These are phyloP conservation scores for Pseudobourletiella spinata DNA, from an alignment of 1,140 invertebrate species.

Conservation along the genomic window DNA sequence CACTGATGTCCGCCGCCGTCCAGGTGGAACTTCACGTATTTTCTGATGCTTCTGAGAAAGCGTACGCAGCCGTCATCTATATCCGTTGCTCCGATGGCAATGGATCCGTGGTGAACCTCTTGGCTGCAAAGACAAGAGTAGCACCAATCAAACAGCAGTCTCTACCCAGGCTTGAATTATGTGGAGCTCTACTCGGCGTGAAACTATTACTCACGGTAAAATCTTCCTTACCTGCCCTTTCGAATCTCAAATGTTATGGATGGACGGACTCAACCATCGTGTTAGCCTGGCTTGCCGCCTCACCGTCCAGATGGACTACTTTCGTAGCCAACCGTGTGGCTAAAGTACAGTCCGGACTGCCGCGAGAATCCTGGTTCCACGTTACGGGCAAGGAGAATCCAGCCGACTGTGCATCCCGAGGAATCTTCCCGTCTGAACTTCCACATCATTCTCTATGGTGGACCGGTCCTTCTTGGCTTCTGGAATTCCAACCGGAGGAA, in stretches of 20 bases:
- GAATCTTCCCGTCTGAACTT: conserved; percentile 17
- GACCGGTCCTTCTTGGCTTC: neutral
- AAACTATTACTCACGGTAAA: conserved; percentile 17
- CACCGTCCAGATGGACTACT: conserved; percentile 37
- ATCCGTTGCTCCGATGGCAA: neutral
- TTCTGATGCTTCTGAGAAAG: conserved; percentile 1
- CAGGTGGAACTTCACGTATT: conserved; percentile 1
- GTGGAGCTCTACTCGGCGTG: conserved; percentile 26
- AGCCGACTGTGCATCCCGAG: conserved; percentile 42
- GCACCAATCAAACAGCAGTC: conserved; percentile 27
- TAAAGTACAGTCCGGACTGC: conserved; percentile 36
- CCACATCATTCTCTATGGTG: neutral
- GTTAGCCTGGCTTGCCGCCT: conserved; percentile 39
- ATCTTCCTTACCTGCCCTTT: no score
- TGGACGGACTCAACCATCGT: conserved; percentile 42
- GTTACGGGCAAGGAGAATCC: conserved; percentile 41
- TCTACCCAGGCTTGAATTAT: conserved; percentile 35
- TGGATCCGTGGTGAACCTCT: neutral
- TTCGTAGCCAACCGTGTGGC: conserved; percentile 42
- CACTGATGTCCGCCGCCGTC: no score
- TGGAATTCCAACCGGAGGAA: neutral
- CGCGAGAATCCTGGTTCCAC: conserved; percentile 40
- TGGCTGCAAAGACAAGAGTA: neutral
- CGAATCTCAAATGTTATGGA: neutral
- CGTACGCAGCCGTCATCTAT: neutral